Percentiles rank a stretch among this genome's conserved stretches.
Conservation (phyloP, 1,140 invertebrate species). For the Thrips palmi region DNA sequence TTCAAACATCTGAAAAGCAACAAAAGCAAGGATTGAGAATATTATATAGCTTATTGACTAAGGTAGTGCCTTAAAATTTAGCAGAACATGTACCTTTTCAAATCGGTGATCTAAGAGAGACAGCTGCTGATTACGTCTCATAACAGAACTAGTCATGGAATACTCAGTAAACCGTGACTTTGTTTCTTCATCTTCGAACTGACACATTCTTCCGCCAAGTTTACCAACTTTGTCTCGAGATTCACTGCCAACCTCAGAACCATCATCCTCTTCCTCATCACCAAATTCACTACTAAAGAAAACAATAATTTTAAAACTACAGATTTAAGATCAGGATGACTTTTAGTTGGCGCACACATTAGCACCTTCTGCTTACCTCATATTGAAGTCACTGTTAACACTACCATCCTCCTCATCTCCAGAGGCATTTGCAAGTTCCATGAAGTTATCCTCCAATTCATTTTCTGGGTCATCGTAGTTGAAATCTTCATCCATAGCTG, state of each 20-base stretch:
- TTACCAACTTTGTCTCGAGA: conserved; percentile 30
- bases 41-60: neutral
- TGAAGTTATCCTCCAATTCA: conserved; percentile 79
- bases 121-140: conserved; percentile 67
- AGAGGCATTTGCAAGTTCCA: conserved; percentile 52
- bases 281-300: conserved; percentile 12
- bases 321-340: neutral
- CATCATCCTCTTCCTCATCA: conserved; percentile 18
- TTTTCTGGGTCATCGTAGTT: conserved; percentile 68
- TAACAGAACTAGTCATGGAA: conserved; percentile 84
- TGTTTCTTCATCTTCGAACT: conserved; percentile 51
- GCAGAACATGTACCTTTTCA: conserved; percentile 47
- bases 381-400: conserved; percentile 13
- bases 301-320: conserved; percentile 2
- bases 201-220: too few species aligned
- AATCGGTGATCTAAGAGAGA: conserved; percentile 75
- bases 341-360: too few species aligned
- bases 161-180: conserved; percentile 84
- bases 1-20: conserved; percentile 46
- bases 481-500: conserved; percentile 84
- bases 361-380: conserved; percentile 23
- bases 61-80: neutral
- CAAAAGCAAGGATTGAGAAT: neutral
- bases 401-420: conserved; percentile 19
- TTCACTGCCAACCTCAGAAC: conserved; percentile 25